phyloP scores from a whole-genome alignment of 2,113 vertebrate species.

The Chloroceryle aenea region DNA sequence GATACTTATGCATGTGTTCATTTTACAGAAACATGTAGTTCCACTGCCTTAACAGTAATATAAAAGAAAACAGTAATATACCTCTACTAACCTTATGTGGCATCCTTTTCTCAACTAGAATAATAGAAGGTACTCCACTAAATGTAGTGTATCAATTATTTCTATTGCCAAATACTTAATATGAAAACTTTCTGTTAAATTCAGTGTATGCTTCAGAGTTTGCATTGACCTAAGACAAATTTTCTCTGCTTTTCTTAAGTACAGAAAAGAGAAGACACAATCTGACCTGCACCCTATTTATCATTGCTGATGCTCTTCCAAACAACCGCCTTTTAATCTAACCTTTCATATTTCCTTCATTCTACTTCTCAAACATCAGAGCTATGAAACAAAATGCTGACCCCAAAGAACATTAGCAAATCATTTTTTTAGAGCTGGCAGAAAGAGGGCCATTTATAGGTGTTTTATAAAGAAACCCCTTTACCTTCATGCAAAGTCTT shows the following conservation, averaged over 20 bases:
- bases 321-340: neutral
- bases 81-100: neutral
- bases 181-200: neutral
- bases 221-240: neutral
- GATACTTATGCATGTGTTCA: neutral
- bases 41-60: neutral
- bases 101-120: neutral
- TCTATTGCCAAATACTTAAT: neutral
- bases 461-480: neutral
- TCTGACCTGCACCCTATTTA: neutral
- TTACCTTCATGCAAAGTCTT: conserved; percentile 88
- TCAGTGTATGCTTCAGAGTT: neutral
- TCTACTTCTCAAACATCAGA: neutral
- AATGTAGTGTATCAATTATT: neutral
- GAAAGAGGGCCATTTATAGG: neutral
- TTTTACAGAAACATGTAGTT: neutral
- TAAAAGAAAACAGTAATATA: neutral
- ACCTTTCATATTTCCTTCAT: neutral
- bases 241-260: neutral
- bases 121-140: neutral
- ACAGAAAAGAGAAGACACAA: neutral
- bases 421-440: neutral
- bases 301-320: neutral
- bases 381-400: neutral
- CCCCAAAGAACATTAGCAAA: neutral